A percentile compares a stretch with the other conserved stretches of the same genome.
Conservation (phyloP, 2,113 vertebrate species). For the Thamnaconus septentrionalis region DNA sequence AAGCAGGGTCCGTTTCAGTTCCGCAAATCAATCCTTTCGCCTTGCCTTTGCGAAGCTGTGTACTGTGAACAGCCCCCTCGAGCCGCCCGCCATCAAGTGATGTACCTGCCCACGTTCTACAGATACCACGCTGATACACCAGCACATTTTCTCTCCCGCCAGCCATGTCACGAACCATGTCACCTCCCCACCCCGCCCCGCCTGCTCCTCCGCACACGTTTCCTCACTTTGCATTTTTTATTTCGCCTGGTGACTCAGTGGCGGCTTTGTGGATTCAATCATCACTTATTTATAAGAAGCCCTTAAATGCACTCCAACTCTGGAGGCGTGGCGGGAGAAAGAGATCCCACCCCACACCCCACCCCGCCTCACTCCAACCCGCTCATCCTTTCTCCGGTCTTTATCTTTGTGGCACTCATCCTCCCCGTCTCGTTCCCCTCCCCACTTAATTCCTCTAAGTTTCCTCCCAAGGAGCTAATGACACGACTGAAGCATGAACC, state of each 20-base stretch:
- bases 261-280: slow-evolving; percentile 51
- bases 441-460: slow-evolving; percentile 25
- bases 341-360: slow-evolving; percentile 6
- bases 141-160: not conserved
- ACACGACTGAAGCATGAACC: slow-evolving; percentile 29
- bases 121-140: too few species aligned
- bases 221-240: slow-evolving; percentile 22
- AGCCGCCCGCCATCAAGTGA: too few species aligned
- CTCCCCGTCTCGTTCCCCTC: slow-evolving; percentile 27
- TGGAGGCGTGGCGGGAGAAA: slow-evolving; percentile 45
- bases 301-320: slow-evolving; percentile 41
- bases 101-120: too few species aligned
- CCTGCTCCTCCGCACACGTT: not conserved
- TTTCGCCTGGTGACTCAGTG: slow-evolving; percentile 29
- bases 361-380: slow-evolving; percentile 14
- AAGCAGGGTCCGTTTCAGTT: too few species aligned
- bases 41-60: too few species aligned
- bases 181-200: not conserved
- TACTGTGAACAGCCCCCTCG: too few species aligned
- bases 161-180: not conserved
- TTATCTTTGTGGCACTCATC: slow-evolving; percentile 38
- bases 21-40: too few species aligned
- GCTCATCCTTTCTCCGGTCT: slow-evolving; percentile 30
- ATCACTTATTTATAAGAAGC: slow-evolving; percentile 51
- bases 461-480: slow-evolving; percentile 30